Percentiles rank a stretch among this genome's conserved stretches.
Evolutionary conservation across 2,888 invertebrate species (phyloP).

Genomic region (Limenitis camilla): DNA sequence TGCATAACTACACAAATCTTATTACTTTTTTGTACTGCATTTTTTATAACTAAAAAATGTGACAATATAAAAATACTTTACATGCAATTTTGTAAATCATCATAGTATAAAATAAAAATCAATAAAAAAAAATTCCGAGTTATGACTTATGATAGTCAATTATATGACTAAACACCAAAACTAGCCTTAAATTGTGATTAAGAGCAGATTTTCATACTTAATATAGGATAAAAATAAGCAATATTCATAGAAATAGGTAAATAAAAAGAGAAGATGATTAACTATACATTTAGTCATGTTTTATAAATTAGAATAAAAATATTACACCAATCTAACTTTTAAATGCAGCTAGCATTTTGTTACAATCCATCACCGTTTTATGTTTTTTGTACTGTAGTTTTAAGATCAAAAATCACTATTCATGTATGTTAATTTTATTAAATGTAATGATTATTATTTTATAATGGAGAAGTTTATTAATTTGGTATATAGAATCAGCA

Average conservation of each 20-base stretch:
- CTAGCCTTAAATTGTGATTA: conserved; percentile 8
- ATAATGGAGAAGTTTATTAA: no score
- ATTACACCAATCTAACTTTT: no score
- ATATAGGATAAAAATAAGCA: conserved; percentile 6
- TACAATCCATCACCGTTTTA: no score
- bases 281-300: not conserved
- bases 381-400: no score
- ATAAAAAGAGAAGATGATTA: not conserved
- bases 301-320: not conserved
- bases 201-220: conserved; percentile 4
- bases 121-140: not conserved
- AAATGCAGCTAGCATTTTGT: no score
- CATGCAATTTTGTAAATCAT: not conserved
- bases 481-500: no score
- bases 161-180: conserved; percentile 9
- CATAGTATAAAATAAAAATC: not conserved
- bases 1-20: not conserved
- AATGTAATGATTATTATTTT: no score
- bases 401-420: no score
- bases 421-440: no score
- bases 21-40: not conserved
- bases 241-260: conserved; percentile 6
- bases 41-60: not conserved
- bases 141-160: conserved; percentile 7
- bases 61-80: not conserved